Percentiles rank a stretch among this genome's conserved stretches.
Conservation (phyloP, 2,113 vertebrate species). For the Psittacula cyanocephala region DNA sequence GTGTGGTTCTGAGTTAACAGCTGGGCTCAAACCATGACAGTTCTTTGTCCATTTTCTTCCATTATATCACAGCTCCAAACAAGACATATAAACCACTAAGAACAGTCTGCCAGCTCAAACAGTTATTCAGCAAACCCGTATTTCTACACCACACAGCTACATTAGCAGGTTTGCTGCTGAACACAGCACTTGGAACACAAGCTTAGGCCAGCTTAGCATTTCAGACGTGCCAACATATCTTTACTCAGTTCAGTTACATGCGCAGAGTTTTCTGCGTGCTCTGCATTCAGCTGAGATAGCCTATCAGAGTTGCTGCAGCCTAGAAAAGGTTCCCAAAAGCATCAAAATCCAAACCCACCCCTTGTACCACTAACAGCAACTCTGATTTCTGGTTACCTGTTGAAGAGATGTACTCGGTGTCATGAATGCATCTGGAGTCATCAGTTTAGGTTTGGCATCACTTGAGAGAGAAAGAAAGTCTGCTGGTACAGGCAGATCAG, state of each 20-base stretch:
- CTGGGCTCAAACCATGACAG: background rate
- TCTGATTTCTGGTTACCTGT: slow-evolving; percentile 65
- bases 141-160: background rate
- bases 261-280: background rate
- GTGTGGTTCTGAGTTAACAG: background rate
- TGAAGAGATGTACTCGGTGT: slow-evolving; percentile 90
- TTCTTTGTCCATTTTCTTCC: background rate
- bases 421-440: slow-evolving; percentile 99
- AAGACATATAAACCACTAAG: background rate
- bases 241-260: background rate
- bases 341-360: background rate
- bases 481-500: slow-evolving; percentile 85
- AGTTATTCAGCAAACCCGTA: background rate
- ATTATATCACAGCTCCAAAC: background rate
- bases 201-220: background rate
- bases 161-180: background rate
- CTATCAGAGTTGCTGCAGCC: background rate
- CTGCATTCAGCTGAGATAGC: background rate
- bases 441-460: slow-evolving; percentile 88
- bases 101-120: background rate
- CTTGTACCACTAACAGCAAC: background rate
- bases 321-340: background rate
- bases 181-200: background rate
- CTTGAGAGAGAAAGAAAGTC: slow-evolving; percentile 86
- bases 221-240: background rate